Conservation (phyloP, 2,113 vertebrate species). For the Pedionomus torquatus region DNA sequence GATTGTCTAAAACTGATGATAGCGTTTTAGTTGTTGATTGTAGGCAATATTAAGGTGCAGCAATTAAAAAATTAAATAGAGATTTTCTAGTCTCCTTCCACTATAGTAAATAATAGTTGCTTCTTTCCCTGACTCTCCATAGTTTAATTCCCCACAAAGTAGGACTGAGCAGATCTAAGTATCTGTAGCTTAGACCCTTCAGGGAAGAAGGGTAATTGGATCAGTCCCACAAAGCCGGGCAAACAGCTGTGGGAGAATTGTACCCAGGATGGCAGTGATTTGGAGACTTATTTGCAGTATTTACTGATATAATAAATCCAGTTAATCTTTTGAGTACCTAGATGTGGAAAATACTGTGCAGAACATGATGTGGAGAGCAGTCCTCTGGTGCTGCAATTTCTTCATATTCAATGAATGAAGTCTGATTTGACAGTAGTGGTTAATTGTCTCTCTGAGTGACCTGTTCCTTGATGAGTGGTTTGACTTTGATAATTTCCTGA, state of each 20-base stretch:
- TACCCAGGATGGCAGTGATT: not conserved
- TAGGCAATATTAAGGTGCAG: not conserved
- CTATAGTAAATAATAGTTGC: not conserved
- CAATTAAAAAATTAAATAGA: not conserved
- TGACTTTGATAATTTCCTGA: not conserved
- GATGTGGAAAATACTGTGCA: not conserved
- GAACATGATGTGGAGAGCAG: not conserved
- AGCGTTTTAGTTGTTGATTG: not conserved
- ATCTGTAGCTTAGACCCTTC: not conserved
- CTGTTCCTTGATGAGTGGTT: not conserved
- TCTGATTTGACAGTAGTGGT: not conserved
- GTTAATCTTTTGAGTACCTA: not conserved
- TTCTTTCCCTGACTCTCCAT: not conserved
- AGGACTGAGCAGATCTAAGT: not conserved
- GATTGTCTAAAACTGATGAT: not conserved
- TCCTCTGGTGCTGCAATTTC: not conserved
- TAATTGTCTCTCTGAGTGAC: not conserved
- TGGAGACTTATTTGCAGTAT: not conserved
- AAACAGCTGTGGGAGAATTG: not conserved
- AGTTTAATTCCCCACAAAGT: not conserved
- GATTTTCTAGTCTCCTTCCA: not conserved
- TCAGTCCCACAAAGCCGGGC: not conserved
- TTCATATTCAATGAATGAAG: not conserved
- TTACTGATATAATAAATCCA: not conserved
- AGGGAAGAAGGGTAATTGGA: not conserved